Conservation (phyloP, 2,113 vertebrate genomes). For the Stegostoma tigrinum region DNA sequence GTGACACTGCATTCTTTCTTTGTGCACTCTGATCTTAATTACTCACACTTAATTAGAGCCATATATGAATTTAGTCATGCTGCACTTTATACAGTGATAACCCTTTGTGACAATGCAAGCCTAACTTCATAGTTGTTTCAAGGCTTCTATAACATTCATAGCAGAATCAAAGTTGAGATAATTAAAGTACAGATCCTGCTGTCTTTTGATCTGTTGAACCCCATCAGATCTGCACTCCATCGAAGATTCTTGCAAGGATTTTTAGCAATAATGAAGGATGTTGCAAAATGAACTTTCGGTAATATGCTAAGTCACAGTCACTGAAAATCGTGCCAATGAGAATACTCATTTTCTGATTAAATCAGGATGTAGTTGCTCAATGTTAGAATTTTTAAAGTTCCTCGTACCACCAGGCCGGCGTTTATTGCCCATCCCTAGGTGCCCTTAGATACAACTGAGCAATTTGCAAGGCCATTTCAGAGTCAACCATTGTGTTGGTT, state of each 20-base stretch:
- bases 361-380: neutral
- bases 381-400: neutral
- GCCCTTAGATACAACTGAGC: no score
- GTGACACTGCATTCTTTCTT: neutral
- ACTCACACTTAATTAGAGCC: neutral
- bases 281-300: neutral
- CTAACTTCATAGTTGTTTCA: neutral
- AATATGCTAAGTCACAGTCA: neutral
- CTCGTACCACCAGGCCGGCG: no score
- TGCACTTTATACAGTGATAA: neutral
- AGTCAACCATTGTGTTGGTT: no score
- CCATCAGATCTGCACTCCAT: neutral
- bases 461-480: no score
- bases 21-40: constrained; percentile 5
- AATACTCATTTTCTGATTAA: neutral
- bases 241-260: neutral
- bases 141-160: neutral
- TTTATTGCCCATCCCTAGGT: no score
- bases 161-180: neutral
- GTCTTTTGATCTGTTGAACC: neutral
- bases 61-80: neutral
- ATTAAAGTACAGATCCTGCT: neutral
- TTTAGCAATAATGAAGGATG: neutral
- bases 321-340: neutral
- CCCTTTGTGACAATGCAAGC: neutral